Base-by-base conservation (phyloP, 2,888 invertebrate genomes). In the Diloba caeruleocephala region DNA sequence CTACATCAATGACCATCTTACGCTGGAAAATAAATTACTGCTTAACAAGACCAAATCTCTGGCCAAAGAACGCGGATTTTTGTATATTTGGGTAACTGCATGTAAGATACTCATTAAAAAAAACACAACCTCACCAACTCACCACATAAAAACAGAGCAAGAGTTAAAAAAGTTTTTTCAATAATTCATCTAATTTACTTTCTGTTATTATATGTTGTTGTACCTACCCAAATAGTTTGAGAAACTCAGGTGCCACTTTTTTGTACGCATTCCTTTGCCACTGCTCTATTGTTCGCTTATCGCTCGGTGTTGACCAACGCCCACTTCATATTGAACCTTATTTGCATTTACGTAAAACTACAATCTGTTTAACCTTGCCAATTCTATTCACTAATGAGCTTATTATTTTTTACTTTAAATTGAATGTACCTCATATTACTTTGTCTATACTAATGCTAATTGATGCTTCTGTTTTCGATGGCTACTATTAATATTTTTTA, bases 231-330 rank as follows among this genome's bases (percentile, higher is more conserved):
- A 4, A 19, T 8, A 29, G 29, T 29, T 46, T 46, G 31, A 46
- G 32, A 46, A 46, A 6, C 46, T 12, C 25, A 15, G 32, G 23
- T 32, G 17, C 9, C 10, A 0, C 6, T 37, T 37, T 45, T 45
- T 37, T 37, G 1, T 23, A 12, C 9, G 4, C 37, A 37, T 26
- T 31, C 12, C 28, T 3, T n/a, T 0, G 1, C n/a, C 14, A n/a
- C 23, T 1, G 8, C 1, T 8, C 23, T 23, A 17, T 23, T 23
- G 37, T 45, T 42, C 15, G 10, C 42, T 42, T 42, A 42, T 32
- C 32, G 42, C 42, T 42, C 14, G 19, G 0, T 29, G 15, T 9
- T 10, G 10, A 10, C 1, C n/a, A 3, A 1, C 10, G 34, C 32
- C 15, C 8, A 1, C 3, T 1, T 25, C 5, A 2, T 2, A 13